Base-by-base conservation (phyloP, 37 sponge, comb jelly and placozoan species). In the Chondrilla cf. caribensis region DNA sequence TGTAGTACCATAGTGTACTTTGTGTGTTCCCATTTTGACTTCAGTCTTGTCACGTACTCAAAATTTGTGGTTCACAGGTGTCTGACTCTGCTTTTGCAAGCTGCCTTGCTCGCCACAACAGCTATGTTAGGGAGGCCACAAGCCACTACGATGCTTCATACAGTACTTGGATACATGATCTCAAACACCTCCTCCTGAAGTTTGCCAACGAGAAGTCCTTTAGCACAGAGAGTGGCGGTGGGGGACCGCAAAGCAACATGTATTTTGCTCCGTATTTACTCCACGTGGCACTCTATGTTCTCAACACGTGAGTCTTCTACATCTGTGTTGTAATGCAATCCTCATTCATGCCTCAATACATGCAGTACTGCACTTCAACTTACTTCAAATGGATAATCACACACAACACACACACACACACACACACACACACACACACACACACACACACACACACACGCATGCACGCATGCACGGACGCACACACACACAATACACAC, bases 141-240 rank as follows among this genome's bases (percentile, higher is more conserved):
- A 86, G 88, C 22, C 79, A 88, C 28, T 88, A 85, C 54, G 90
- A 92, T 51, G 87, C 83, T 24, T 89, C 93, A 19, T 95, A 80
- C 81, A 77, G 60, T 58, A 42, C 72, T 18, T 66, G 81, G 55
- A 84, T 86, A 0, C 97, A 93, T 70, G 97, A 96, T 55, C 33
- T 96, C 17, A 55, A 87, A 29, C 84, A 89, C 29, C 81, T 96
- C 2, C 54, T 96, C 25, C 79, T 93, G 22, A 80, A 91, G 19
- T 96, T 93, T 89, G 92, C 92, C 19, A 60, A 84, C 64, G 97
- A 93, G 84, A 81, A 84, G 67, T 93, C 97, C 2, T 96, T 96
- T 84, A 94, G 97, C 86, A 89, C 76, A 6, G 97, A 96, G 65
- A 87, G 88, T 80, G 97, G 97, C 21, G 97, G 97, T 3, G 97